phyloP scores from a whole-genome alignment of 1,140 invertebrate genomes.

The Pseudobourletiella spinata region DNA sequence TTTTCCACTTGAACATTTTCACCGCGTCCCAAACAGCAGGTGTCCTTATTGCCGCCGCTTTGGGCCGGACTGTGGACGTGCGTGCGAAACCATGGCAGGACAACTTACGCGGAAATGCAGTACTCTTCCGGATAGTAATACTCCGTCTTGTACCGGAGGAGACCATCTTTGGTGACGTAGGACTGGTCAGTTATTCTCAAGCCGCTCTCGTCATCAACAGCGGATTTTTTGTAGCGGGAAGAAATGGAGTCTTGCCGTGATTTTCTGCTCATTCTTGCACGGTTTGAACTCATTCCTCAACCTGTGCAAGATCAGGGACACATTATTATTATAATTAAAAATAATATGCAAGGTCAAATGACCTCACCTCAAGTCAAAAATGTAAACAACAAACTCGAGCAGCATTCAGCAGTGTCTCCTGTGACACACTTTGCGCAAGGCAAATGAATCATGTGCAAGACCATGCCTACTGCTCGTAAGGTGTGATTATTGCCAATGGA shows the following conservation, averaged over 20 bases:
- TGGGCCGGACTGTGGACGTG: too few species aligned
- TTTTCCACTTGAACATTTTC: not conserved
- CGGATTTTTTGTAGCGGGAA: not conserved
- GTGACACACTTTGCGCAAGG: not conserved
- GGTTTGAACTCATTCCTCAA: constrained; percentile 1
- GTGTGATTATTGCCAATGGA: too few species aligned
- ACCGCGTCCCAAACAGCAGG: not conserved
- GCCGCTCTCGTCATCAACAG: not conserved
- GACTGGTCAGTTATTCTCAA: not conserved
- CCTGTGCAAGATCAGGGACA: not conserved
- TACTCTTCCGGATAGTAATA: constrained; percentile 31
- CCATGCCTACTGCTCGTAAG: too few species aligned
- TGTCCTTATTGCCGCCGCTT: too few species aligned
- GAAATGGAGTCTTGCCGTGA: not conserved
- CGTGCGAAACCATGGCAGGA: too few species aligned
- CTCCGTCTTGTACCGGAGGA: constrained; percentile 14
- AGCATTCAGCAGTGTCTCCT: not conserved
- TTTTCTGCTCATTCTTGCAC: not conserved
- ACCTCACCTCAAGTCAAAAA: not conserved
- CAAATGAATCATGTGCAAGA: too few species aligned
- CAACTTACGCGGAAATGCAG: constrained; percentile 23
- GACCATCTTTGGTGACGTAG: constrained; percentile 11
- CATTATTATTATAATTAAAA: not conserved
- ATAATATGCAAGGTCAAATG: not conserved
- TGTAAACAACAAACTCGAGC: not conserved